Conservation (phyloP, 2,888 invertebrate species). For the Mythimna vitellina region DNA sequence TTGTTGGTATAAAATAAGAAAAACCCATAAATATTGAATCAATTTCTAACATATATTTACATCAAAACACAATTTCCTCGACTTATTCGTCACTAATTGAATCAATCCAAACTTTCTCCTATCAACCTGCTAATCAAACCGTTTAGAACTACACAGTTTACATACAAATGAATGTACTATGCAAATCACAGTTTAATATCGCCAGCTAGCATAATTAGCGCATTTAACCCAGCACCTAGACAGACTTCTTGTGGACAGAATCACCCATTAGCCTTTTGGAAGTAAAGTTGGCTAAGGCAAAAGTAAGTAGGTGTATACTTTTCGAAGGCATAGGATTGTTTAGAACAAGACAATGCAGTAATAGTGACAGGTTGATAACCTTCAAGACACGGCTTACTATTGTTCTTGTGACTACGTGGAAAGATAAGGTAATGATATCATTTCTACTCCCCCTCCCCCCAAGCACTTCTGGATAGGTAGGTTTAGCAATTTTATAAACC, state of each 20-base stretch:
- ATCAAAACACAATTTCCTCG: slow-evolving; percentile 1
- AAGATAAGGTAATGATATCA: slow-evolving; percentile 39
- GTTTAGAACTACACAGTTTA: slow-evolving; percentile 3
- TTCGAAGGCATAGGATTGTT: slow-evolving; percentile 26
- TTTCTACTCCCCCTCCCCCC: slow-evolving; percentile 5
- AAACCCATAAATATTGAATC: no score
- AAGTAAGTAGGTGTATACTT: slow-evolving; percentile 13
- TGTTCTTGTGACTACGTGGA: slow-evolving; percentile 39
- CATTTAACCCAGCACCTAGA: slow-evolving; percentile 39
- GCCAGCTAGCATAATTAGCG: slow-evolving; percentile 50
- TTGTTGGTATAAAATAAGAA: no score
- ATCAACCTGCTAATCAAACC: slow-evolving; percentile 40
- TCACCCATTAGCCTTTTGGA: slow-evolving; percentile 49
- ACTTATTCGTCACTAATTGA: slow-evolving; percentile 11
- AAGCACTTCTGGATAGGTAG: not conserved
- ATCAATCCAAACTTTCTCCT: slow-evolving; percentile 45
- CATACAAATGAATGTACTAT: slow-evolving; percentile 38
- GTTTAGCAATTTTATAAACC: slow-evolving; percentile 1
- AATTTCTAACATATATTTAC: not conserved
- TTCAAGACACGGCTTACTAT: slow-evolving; percentile 32
- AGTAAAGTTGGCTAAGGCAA: slow-evolving; percentile 11
- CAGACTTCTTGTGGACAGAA: slow-evolving; percentile 32
- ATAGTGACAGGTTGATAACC: slow-evolving; percentile 54
- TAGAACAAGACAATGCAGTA: slow-evolving; percentile 45
- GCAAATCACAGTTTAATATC: slow-evolving; percentile 55